Evolutionary conservation across 2,113 vertebrate genomes (phyloP).

Genomic region (Cryptomyrus ogoouensis): DNA sequence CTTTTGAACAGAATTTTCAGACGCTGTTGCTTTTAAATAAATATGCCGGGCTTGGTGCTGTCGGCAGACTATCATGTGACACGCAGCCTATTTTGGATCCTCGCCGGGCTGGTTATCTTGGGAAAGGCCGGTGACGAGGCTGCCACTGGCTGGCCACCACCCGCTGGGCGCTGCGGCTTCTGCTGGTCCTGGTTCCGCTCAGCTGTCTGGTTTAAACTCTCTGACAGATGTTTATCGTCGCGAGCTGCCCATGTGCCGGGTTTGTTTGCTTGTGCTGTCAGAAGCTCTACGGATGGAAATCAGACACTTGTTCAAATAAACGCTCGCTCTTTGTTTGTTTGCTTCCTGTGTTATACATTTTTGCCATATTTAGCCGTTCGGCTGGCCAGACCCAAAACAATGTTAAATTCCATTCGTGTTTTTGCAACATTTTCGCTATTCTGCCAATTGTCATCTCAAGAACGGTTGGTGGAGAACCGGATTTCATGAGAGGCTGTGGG

Average conservation of each 20-base stretch:
- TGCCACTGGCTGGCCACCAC: neutral
- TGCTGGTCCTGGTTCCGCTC: neutral
- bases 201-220: neutral
- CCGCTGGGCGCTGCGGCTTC: neutral
- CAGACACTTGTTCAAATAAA: conserved; percentile 10
- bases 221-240: neutral
- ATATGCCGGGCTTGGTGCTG: neutral
- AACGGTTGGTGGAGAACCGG: neutral
- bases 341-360: neutral
- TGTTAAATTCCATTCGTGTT: neutral
- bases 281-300: neutral
- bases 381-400: neutral
- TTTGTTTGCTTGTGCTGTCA: neutral
- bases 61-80: neutral
- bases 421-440: neutral
- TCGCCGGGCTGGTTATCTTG: neutral
- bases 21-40: neutral
- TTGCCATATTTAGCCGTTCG: neutral
- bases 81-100: neutral
- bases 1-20: neutral
- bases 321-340: neutral
- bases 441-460: neutral
- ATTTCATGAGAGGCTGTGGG: neutral
- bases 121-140: neutral
- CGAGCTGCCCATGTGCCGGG: neutral